These are phyloP conservation scores for Sclerurus mexicanus DNA, from an alignment of 2,113 vertebrate genomes.

Conservation along the genomic window DNA sequence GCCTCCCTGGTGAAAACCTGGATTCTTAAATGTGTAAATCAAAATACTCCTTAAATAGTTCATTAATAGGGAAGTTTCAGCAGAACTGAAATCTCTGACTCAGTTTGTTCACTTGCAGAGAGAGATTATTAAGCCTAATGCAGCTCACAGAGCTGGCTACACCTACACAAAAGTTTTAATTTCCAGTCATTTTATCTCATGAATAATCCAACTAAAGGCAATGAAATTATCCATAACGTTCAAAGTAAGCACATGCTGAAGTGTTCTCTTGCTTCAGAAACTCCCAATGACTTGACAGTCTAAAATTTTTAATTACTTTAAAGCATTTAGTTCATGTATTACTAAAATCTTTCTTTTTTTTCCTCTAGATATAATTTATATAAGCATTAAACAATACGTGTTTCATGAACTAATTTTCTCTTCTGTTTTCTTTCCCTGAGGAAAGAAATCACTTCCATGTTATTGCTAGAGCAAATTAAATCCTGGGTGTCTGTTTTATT, in stretches of 20 bases:
- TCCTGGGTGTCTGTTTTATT: constrained; percentile 37
- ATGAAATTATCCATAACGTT: neutral
- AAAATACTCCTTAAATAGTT: neutral
- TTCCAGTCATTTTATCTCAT: neutral
- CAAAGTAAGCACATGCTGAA: neutral
- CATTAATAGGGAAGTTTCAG: neutral
- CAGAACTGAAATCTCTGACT: neutral
- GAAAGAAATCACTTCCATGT: neutral
- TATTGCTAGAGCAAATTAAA: constrained; percentile 52
- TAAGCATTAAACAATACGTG: neutral
- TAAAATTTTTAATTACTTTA: constrained; percentile 18
- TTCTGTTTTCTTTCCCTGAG: neutral
- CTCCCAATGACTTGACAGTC: neutral
- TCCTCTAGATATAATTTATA: neutral
- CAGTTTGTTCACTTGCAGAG: neutral
- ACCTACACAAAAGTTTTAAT: neutral
- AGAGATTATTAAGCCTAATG: neutral
- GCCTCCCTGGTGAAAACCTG: neutral
- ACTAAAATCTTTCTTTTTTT: neutral
- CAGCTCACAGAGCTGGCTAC: neutral
- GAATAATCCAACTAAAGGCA: constrained; percentile 9
- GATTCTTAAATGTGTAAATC: neutral
- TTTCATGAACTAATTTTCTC: neutral
- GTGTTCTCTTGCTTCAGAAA: neutral
- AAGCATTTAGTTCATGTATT: neutral